Base-by-base conservation (phyloP, 2,797 vertebrate genomes). In the Labeo calbasu region DNA sequence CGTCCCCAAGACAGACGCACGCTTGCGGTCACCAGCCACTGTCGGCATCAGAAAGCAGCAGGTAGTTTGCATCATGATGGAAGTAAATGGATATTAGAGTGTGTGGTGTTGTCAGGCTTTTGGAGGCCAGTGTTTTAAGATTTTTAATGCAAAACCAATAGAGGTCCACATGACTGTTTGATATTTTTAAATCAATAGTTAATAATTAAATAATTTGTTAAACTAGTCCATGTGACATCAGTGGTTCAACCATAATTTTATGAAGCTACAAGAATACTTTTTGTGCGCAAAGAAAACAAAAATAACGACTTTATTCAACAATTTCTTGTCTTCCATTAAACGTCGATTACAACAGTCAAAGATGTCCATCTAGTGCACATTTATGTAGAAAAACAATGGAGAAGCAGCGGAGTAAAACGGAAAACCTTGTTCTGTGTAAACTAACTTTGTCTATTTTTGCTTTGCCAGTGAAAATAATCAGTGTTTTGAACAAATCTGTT, bases 1-100 rank as follows among this genome's bases (percentile, higher is more conserved):
- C 57, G 79, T 77, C n/a, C 89, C 88, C 86, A 89, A 88, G 89
- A 86, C 87, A 86, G 70, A 71, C 50, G 21, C n/a, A 15, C 13
- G 1, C 23, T 63, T 73, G 28, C 1, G 13, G 61, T 65, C 61
- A 32, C 61, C 61, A 32, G 14, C 6, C 25, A 48, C 19, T 21
- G 43, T 32, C 3, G 9, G 21, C 4, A 19, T 11, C 15, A 1
- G 51, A 25, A 57, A 69, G n/a, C 51, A 81, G 9, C 9, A 43
- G 32, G 51, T 69, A 23, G 66, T 68, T 11, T 17, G 59, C 12
- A 71, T 48, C 4, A 28, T 46, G n/a, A 25, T 25, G 36, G 66
- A 81, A 14, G n/a, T 25, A 70, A 57, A 61, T 81, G 17, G 43
- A 13, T 19, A 71, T 15, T 2, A 48, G n/a, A 59, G 53, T 59